Percentiles rank a stretch among this genome's conserved stretches.
phyloP scores from a whole-genome alignment of 2,888 invertebrate species.

The Drosophila atroscutellata region DNA sequence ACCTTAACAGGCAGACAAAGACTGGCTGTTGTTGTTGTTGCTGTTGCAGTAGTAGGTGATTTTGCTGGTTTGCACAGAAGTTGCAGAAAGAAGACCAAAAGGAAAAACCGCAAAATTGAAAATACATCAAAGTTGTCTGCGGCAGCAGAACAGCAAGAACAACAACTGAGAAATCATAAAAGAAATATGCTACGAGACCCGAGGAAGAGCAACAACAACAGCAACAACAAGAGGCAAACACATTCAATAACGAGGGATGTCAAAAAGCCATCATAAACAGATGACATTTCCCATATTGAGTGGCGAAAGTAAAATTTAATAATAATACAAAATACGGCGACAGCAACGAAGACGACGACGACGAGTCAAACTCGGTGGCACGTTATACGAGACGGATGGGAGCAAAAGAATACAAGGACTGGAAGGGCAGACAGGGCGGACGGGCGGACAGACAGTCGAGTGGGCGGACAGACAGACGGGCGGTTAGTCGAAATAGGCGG shows the following conservation, averaged over 20 bases:
- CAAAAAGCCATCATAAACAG: conserved; percentile 84
- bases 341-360: conserved; percentile 19
- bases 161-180: conserved; percentile 45
- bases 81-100: conserved; percentile 6
- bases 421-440: conserved; percentile 22
- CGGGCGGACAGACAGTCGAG: conserved; percentile 11
- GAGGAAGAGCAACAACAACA: conserved; percentile 23
- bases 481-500: conserved; percentile 34
- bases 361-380: conserved; percentile 47
- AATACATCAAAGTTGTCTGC: conserved; percentile 75
- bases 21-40: conserved; percentile 36
- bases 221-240: conserved; percentile 39
- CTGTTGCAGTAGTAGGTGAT: conserved; percentile 24
- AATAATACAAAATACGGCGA: conserved; percentile 67
- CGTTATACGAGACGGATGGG: conserved; percentile 36
- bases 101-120: conserved; percentile 72
- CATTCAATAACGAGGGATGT: conserved; percentile 80
- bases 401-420: conserved; percentile 11
- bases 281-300: conserved; percentile 84
- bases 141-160: conserved; percentile 32
- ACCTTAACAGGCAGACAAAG: conserved; percentile 47
- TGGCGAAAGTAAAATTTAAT: conserved; percentile 82
- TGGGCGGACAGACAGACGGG: conserved; percentile 20
- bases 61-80: conserved; percentile 1
- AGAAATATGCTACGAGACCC: conserved; percentile 45